A percentile compares a stretch with the other conserved stretches of the same genome.
These are phyloP conservation scores for Leptoclinus maculatus DNA, from an alignment of 2,797 vertebrate species.

Conservation along the genomic window DNA sequence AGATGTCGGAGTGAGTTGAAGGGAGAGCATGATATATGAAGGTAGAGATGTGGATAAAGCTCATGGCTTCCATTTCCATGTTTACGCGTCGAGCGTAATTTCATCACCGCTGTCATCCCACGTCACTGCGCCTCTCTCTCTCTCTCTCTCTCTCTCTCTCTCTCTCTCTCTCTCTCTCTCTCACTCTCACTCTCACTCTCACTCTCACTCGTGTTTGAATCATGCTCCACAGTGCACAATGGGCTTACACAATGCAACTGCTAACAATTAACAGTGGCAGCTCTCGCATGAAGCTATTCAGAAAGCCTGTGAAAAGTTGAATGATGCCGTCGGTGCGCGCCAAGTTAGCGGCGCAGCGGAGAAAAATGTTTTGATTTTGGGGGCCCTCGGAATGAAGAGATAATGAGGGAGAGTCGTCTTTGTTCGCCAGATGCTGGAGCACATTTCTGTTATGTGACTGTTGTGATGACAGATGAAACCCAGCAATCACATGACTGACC, in stretches of 20 bases:
- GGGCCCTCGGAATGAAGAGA: slow-evolving; percentile 70
- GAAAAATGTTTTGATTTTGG: slow-evolving; percentile 78
- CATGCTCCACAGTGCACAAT: slow-evolving; percentile 38
- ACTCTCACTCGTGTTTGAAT: slow-evolving; percentile 41
- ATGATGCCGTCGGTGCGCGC: slow-evolving; percentile 38
- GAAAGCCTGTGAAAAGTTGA: slow-evolving; percentile 53
- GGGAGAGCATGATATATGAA: slow-evolving; percentile 35
- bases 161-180: not conserved
- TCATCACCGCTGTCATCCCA: slow-evolving; percentile 57
- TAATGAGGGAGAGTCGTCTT: slow-evolving; percentile 78
- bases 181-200: not conserved
- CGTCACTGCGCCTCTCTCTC: slow-evolving; percentile 20
- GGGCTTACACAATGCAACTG: slow-evolving; percentile 49
- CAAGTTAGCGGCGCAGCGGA: slow-evolving; percentile 56
- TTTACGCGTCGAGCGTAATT: slow-evolving; percentile 43
- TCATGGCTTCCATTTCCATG: slow-evolving; percentile 42
- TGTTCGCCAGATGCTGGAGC: slow-evolving; percentile 82
- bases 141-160: too few species aligned
- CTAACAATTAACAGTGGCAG: slow-evolving; percentile 70
- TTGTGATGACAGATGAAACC: slow-evolving; percentile 84
- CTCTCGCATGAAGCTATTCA: slow-evolving; percentile 61
- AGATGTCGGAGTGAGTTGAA: slow-evolving; percentile 14
- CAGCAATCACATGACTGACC: slow-evolving; percentile 83
- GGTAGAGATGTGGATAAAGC: slow-evolving; percentile 45
- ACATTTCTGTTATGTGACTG: slow-evolving; percentile 82